Base-by-base conservation (phyloP, 1,140 invertebrate genomes). In the Rhopalosiphum maidis region DNA sequence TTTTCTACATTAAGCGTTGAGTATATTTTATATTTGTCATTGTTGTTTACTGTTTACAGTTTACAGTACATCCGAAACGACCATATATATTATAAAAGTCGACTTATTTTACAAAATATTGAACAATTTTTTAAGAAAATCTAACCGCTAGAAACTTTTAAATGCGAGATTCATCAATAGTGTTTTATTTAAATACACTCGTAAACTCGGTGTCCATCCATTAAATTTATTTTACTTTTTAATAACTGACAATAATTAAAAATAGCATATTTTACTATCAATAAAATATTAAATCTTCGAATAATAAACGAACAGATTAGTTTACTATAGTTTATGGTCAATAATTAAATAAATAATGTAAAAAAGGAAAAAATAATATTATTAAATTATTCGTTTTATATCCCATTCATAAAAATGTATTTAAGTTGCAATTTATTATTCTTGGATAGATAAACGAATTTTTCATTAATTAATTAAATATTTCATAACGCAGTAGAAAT, bases 391-490 rank as follows among this genome's bases (percentile, higher is more conserved):
- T 68, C 30, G 11, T 30, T 60, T 60, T 11, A 68, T 68, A 68
- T 68, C 9, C 37, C 37, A 15, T 68, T 68, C 30, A 1, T 18
- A n/a, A 77, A n/a, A 77, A 77, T 77, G 60, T 77, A 77, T 77
- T n/a, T 77, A 77, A 77, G 15, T n/a, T 18, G n/a, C 15, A 68
- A n/a, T 46, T n/a, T n/a, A 46, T 68, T n/a, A 68, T 77, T 35
- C 60, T 77, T n/a, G 60, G 30, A 77, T n/a, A n/a, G 4, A 77
- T 77, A 77, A 77, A 77, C 15, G 15, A 15, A 77, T 77, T n/a
- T 77, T n/a, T n/a, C 60, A 77, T 77, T 77, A 77, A 77, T 77
- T 77, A 77, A n/a, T 77, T 77, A 77, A 77, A 77, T n/a, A 77
- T 35, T n/a, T 77, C n/a, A 77, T 77, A n/a, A n/a, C 15, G 11